Conservation (phyloP, 2,113 vertebrate species). For the Oceanodroma tethys region DNA sequence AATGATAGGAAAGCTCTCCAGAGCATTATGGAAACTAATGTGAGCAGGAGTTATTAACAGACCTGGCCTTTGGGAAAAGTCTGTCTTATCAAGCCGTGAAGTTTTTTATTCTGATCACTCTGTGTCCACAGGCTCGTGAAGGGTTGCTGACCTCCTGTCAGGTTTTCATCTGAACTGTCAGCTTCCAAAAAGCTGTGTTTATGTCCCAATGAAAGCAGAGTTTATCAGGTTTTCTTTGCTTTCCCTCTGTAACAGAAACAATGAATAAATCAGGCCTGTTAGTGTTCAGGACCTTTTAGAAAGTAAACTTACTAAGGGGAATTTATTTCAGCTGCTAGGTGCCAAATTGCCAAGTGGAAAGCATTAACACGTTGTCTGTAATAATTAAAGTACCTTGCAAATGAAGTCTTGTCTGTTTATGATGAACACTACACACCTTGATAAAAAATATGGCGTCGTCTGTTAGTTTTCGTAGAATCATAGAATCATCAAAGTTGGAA, state of each 20-base stretch:
- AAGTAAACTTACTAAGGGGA: background rate
- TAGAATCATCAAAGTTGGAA: too few species aligned
- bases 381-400: background rate
- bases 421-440: background rate
- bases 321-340: background rate
- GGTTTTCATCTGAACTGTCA: conserved; percentile 20
- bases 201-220: background rate
- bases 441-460: background rate
- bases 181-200: background rate
- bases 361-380: background rate
- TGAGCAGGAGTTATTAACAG: conserved; percentile 1
- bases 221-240: background rate
- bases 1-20: background rate
- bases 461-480: background rate
- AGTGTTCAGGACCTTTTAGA: background rate
- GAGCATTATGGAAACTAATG: background rate
- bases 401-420: background rate
- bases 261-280: background rate
- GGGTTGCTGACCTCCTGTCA: conserved; percentile 7
- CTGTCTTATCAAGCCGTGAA: background rate
- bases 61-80: background rate
- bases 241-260: background rate
- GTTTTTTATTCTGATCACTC: background rate
- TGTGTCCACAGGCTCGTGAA: background rate
- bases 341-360: background rate